Evolutionary conservation across 2,113 vertebrate species (phyloP).

Genomic region (Otus sunia): DNA sequence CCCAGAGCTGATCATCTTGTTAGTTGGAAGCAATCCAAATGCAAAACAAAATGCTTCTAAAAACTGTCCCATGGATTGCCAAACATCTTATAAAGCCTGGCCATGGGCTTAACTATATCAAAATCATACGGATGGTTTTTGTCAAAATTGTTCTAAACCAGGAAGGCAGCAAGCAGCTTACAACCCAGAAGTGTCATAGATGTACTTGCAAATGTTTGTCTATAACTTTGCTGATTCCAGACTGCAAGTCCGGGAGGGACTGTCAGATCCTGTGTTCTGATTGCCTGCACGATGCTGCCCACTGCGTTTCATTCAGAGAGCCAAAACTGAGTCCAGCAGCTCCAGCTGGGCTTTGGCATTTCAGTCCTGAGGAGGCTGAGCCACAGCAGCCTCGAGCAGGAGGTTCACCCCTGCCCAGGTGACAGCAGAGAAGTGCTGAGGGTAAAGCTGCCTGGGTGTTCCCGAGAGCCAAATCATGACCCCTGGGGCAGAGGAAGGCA

Average conservation of each 20-base stretch:
- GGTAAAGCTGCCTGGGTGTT: background rate
- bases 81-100: background rate
- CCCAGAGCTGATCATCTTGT: background rate
- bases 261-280: constrained; percentile 24
- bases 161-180: background rate
- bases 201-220: background rate
- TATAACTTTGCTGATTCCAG: background rate
- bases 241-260: constrained; percentile 20
- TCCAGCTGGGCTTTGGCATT: background rate
- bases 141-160: background rate
- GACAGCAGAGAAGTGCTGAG: background rate
- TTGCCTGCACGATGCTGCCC: background rate
- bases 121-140: background rate
- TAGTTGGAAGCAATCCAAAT: background rate
- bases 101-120: background rate
- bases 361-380: background rate
- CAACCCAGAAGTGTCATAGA: background rate
- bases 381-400: background rate
- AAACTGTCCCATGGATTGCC: background rate
- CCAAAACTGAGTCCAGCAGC: background rate
- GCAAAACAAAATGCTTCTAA: background rate
- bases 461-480: background rate
- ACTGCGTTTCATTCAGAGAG: background rate
- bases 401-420: background rate
- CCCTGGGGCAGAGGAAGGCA: background rate